These are phyloP conservation scores for Pseudonaja textilis DNA, from an alignment of 2,113 vertebrate genomes.

Conservation along the genomic window DNA sequence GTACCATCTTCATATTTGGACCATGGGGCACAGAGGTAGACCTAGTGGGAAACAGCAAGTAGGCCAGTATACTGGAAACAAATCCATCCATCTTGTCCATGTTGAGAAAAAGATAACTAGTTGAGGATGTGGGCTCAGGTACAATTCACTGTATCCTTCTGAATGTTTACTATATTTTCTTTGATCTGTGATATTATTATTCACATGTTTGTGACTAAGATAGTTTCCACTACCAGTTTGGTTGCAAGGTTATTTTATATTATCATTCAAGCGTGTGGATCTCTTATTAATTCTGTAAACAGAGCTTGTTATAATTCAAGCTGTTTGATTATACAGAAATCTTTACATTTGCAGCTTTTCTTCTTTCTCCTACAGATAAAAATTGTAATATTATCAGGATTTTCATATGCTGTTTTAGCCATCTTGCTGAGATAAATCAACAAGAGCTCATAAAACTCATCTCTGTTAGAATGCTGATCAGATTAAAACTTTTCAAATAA, in stretches of 20 bases:
- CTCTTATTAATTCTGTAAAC: constrained; percentile 42
- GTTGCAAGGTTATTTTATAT: constrained; percentile 36
- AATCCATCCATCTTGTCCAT: neutral
- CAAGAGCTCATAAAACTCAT: neutral
- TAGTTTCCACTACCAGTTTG: constrained; percentile 46
- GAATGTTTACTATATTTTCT: constrained; percentile 25
- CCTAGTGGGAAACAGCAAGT: neutral
- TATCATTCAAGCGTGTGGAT: constrained; percentile 49
- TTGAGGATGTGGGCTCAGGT: neutral
- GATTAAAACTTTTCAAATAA: neutral
- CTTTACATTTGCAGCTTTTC: neutral
- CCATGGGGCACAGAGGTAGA: neutral
- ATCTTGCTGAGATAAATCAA: neutral
- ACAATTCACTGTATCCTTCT: constrained; percentile 4
- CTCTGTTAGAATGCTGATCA: neutral
- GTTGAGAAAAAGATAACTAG: neutral
- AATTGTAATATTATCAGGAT: constrained; percentile 41
- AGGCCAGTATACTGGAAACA: neutral
- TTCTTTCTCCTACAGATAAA: neutral
- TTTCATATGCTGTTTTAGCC: constrained; percentile 9
- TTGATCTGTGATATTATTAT: neutral
- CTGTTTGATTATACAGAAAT: constrained; percentile 54
- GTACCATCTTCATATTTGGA: neutral
- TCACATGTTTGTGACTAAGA: constrained; percentile 31
- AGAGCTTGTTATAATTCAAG: constrained; percentile 36